Base-by-base conservation (phyloP, 2,113 vertebrate species). In the Buteo buteo region DNA sequence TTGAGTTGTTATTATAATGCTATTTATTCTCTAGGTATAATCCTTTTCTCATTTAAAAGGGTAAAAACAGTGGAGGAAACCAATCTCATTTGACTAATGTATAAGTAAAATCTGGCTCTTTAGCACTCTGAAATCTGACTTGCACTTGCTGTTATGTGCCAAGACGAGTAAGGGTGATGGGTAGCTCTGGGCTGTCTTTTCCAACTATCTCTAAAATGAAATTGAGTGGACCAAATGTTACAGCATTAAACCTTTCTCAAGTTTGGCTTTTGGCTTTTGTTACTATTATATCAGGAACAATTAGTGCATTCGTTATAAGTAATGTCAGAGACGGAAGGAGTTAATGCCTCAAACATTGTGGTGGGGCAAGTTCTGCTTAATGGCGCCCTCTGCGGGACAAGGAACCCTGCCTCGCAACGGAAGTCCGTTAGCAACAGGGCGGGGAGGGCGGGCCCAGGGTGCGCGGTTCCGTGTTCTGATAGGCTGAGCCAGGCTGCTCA, bases 1-100 rank as follows among this genome's bases (percentile, higher is more conserved):
- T 82, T 67, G 69, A 82, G 64, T 78, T 96, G 70, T 92, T 98
- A 69, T 96, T 95, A 36, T 34, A 91, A 78, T 54, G 10, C 65
- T 70, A 10, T 65, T 93, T 72, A 32, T 57, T 76, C 20, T 67
- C 34, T 47, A 59, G 26, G 29, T n/a, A 8, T 79, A 76, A 42
- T 71, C 3, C 10, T 49, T 49, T 38, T 49, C 65, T 13, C 29
- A 12, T 85, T 88, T 71, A 52, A 59, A 88, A 59, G 28, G 3
- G 5, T 50, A 36, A 65, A 83, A 59, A 28, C 59, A 20, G 10
- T 16, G 9, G 29, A 26, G 44, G 29, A 65, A 79, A 65, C 36
- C 17, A 72, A 57, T 55, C 19, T n/a, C 24, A 73, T 87, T 71
- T 95, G 40, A 72, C 66, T 69, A 54, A 47, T 49, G 45, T 42